Conservation (phyloP, 2,113 vertebrate species). For the Aspidoscelis tigris region DNA sequence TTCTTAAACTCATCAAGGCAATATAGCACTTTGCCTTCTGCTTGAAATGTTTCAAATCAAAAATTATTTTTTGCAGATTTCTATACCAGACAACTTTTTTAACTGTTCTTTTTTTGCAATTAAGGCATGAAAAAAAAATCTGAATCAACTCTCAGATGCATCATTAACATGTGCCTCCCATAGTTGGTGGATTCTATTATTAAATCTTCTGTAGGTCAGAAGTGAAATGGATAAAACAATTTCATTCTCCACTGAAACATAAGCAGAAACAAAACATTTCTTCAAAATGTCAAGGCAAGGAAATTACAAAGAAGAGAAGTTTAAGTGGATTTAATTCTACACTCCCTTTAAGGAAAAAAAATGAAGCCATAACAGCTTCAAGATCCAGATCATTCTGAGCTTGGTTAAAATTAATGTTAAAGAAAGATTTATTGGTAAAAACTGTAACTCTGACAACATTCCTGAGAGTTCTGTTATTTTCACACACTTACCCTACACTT, state of each 20-base stretch:
- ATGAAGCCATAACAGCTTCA: neutral
- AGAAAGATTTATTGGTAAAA: neutral
- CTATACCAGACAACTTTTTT: neutral
- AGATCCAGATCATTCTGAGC: too few species aligned
- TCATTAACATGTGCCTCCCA: neutral
- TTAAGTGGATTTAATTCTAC: neutral
- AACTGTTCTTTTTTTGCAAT: neutral
- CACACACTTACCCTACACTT: slow-evolving; percentile 12
- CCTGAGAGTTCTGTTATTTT: too few species aligned
- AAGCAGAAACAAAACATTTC: neutral
- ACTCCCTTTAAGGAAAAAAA: neutral
- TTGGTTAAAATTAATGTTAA: neutral
- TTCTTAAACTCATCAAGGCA: too few species aligned
- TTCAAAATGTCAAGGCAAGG: neutral
- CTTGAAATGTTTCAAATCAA: too few species aligned
- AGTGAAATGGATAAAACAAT: neutral
- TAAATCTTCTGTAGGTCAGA: neutral
- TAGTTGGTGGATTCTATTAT: neutral
- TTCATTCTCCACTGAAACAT: neutral
- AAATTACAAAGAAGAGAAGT: neutral
- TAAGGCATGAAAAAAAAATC: neutral
- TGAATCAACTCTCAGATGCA: neutral
- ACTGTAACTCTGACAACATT: neutral
- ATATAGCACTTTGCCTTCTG: too few species aligned
- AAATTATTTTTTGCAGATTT: too few species aligned